Conservation (phyloP, 2,888 invertebrate species). For the Conus canariensis region DNA sequence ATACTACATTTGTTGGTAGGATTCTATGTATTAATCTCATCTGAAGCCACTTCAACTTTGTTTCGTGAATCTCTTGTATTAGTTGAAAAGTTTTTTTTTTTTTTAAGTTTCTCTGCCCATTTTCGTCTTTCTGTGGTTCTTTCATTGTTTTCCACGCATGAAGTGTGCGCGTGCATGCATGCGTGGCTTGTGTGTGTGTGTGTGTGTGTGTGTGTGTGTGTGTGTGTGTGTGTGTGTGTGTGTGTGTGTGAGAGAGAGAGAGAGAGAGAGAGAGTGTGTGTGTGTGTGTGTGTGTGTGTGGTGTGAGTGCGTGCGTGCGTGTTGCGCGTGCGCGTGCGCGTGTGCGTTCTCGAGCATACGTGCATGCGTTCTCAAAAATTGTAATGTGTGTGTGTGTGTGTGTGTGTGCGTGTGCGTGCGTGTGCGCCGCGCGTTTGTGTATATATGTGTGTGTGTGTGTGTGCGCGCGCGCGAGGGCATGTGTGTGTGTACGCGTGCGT, state of each 20-base stretch:
- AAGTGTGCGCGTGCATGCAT: not conserved
- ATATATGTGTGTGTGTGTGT: slow-evolving; percentile 36
- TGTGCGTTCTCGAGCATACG: slow-evolving; percentile 10
- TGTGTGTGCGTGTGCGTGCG: not conserved
- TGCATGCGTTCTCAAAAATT: not conserved
- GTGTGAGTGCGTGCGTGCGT: slow-evolving; percentile 4
- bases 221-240: not conserved
- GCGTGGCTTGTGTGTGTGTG: not conserved
- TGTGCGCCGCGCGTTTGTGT: slow-evolving; percentile 30
- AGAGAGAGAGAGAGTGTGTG: not conserved
- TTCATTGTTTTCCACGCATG: not conserved
- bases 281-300: not conserved
- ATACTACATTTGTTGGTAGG: no score
- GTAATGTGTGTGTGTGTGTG: not conserved
- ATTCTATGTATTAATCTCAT: no score
- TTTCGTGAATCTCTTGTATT: no score
- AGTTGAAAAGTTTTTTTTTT: no score
- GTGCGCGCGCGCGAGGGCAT: slow-evolving; percentile 24
- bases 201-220: slow-evolving; percentile 20
- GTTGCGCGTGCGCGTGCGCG: not conserved
- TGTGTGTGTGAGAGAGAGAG: not conserved
- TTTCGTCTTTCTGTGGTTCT: no score
- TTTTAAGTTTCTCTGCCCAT: no score
- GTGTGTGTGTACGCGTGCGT: slow-evolving; percentile 26
- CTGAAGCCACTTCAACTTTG: no score